A percentile compares a stretch with the other conserved stretches of the same genome.
phyloP scores from a whole-genome alignment of 2,113 vertebrate species.

The Mohoua ochrocephala region DNA sequence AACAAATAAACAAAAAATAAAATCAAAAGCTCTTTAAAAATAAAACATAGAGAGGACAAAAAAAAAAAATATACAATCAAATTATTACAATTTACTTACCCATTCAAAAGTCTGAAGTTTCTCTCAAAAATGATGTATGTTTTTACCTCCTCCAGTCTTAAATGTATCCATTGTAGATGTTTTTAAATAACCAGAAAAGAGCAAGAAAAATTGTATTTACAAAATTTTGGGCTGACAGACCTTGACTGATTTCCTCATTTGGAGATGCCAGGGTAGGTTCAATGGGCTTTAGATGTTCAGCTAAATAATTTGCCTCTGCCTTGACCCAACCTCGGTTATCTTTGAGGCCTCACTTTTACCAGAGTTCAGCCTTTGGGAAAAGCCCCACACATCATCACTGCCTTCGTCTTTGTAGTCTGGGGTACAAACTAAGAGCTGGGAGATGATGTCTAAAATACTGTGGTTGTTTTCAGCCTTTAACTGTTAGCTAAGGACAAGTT shows the following conservation, averaged over 20 bases:
- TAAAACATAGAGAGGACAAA: neutral
- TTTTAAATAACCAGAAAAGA: neutral
- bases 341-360: neutral
- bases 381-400: accelerated
- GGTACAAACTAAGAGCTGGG: neutral
- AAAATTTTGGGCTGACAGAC: neutral
- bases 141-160: neutral
- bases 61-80: neutral
- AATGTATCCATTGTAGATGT: neutral
- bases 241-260: neutral
- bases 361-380: neutral
- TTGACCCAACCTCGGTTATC: neutral
- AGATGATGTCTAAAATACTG: neutral
- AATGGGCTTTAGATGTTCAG: neutral
- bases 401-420: neutral
- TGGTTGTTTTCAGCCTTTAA: neutral
- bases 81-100: neutral
- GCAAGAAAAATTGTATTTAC: neutral
- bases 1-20: neutral
- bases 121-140: neutral
- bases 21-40: neutral
- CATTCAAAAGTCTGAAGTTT: neutral
- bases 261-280: neutral
- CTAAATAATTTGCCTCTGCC: neutral
- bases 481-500: neutral